Conservation (phyloP, 2,888 invertebrate species). For the Hoplodrina ambigua region DNA sequence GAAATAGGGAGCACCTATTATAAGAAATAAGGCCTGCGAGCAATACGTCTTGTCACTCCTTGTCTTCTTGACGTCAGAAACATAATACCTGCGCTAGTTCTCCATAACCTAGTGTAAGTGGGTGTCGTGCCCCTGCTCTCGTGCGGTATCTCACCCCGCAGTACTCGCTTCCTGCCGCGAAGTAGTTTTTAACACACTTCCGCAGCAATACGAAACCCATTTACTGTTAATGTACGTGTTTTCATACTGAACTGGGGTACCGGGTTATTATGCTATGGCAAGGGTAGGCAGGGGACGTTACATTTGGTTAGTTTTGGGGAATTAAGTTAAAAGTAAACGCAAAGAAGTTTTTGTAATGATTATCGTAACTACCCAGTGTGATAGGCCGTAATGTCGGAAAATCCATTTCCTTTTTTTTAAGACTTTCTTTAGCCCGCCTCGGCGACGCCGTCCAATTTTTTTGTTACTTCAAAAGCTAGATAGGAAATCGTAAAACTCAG, state of each 20-base stretch:
- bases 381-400: neutral
- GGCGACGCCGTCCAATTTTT: too few species aligned
- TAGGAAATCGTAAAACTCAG: neutral
- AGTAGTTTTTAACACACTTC: slow-evolving; percentile 65
- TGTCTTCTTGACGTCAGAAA: neutral
- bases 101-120: neutral
- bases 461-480: neutral
- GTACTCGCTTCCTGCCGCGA: slow-evolving; percentile 53
- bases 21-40: neutral
- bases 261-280: slow-evolving; percentile 23
- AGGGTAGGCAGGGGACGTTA: neutral
- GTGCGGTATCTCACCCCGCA: neutral
- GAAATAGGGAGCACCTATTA: too few species aligned
- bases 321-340: neutral
- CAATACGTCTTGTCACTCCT: neutral
- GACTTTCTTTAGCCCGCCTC: too few species aligned
- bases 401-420: neutral
- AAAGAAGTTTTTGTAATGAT: neutral
- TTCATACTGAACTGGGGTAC: slow-evolving; percentile 40
- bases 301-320: neutral
- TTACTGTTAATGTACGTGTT: slow-evolving; percentile 51
- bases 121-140: slow-evolving; percentile 1
- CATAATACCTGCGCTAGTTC: neutral
- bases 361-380: neutral
- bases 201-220: slow-evolving; percentile 55